Conservation (phyloP, 2,888 invertebrate species). For the Coleophora deauratella region DNA sequence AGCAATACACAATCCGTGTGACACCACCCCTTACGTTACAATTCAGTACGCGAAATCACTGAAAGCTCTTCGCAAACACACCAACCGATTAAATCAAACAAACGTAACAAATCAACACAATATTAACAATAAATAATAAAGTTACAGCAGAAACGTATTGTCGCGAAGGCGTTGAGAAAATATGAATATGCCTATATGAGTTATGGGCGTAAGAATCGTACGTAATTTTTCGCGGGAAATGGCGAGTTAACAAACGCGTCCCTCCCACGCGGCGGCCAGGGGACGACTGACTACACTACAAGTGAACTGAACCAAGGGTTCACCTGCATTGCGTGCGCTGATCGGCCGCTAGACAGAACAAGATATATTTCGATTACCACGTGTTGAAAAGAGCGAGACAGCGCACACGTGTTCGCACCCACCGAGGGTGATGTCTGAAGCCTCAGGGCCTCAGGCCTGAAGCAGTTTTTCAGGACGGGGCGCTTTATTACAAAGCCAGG, state of each 20-base stretch:
- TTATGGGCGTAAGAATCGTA: slow-evolving; percentile 12
- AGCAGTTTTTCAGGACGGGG: slow-evolving; percentile 60
- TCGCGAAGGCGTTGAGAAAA: slow-evolving; percentile 10
- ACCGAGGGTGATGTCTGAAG: slow-evolving; percentile 33
- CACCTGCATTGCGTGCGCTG: slow-evolving; percentile 73
- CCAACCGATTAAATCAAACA: slow-evolving; percentile 32
- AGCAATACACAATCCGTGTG: slow-evolving; percentile 16
- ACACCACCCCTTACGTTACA: slow-evolving; percentile 13
- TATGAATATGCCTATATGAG: slow-evolving; percentile 10
- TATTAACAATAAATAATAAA: slow-evolving; percentile 21
- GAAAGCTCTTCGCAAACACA: slow-evolving; percentile 32
- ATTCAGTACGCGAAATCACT: slow-evolving; percentile 31
- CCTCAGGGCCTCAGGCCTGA: too few species aligned
- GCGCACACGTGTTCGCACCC: slow-evolving; percentile 58
- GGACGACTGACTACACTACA: slow-evolving; percentile 43
- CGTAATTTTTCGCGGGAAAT: slow-evolving; percentile 70
- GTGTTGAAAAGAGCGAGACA: slow-evolving; percentile 30
- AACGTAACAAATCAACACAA: slow-evolving; percentile 42
- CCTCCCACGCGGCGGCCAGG: slow-evolving; percentile 42
- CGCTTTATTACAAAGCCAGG: slow-evolving; percentile 56
- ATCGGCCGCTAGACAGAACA: slow-evolving; percentile 41
- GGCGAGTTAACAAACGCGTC: slow-evolving; percentile 28
- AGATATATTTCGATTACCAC: slow-evolving; percentile 13
- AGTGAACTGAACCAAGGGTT: slow-evolving; percentile 28
- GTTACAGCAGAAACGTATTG: slow-evolving; percentile 15